phyloP scores from a whole-genome alignment of 2,113 vertebrate genomes.

The human region DNA sequence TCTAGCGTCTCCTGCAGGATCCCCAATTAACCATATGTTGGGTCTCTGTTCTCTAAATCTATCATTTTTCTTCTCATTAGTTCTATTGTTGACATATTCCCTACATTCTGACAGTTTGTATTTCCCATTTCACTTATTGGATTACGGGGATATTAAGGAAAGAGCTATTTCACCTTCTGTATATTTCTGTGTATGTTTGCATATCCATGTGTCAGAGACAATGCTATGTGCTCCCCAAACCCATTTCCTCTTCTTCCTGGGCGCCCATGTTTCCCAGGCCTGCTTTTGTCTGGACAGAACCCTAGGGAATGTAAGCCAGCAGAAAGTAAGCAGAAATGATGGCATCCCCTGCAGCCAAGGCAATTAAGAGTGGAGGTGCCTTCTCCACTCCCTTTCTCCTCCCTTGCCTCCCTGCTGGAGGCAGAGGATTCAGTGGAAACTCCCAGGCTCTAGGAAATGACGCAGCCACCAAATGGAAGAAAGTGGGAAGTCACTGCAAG shows the following conservation, averaged over 20 bases:
- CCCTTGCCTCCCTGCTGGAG: not conserved
- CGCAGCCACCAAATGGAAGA: not conserved
- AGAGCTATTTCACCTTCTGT: not conserved
- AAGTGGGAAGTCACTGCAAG: not conserved
- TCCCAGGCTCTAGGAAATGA: no score
- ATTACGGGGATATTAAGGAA: not conserved
- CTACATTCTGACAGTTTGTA: not conserved
- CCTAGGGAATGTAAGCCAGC: not conserved
- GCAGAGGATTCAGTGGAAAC: not conserved
- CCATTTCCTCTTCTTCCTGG: not conserved
- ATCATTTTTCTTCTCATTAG: not conserved
- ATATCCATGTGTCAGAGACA: not conserved
- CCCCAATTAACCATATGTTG: not conserved
- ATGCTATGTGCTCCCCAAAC: not conserved
- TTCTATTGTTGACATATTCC: slow-evolving; percentile 1
- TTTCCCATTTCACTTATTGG: not conserved
- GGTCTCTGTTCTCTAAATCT: not conserved
- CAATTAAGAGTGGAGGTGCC: not conserved
- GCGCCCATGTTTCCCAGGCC: not conserved
- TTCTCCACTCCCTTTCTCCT: not conserved
- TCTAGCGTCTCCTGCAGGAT: not conserved
- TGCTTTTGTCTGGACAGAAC: not conserved
- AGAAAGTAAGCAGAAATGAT: not conserved
- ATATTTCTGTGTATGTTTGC: not conserved
- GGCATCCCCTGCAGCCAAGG: not conserved